Conservation (phyloP, 2,888 invertebrate genomes). For the Therioaphis trifolii region DNA sequence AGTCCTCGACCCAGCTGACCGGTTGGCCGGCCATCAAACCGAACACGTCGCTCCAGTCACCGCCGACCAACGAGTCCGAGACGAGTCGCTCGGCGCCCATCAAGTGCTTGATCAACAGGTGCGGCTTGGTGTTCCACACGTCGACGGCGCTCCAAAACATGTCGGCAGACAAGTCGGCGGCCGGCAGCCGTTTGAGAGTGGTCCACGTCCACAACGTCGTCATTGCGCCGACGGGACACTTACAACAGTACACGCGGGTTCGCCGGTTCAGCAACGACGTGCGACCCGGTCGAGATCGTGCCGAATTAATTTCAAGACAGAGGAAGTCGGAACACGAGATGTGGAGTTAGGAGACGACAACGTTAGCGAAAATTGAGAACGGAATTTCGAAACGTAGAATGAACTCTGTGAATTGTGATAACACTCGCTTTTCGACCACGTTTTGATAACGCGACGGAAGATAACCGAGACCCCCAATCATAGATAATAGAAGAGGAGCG, state of each 20-base stretch:
- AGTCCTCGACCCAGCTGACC: background rate
- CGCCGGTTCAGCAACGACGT: no score
- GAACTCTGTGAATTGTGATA: background rate
- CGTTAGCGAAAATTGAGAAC: no score
- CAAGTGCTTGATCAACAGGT: constrained; percentile 79
- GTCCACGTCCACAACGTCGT: constrained; percentile 51
- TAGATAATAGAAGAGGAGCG: no score
- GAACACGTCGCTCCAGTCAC: background rate
- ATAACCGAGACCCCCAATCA: no score
- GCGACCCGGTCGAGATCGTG: no score
- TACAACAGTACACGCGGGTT: no score
- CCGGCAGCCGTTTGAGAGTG: constrained; percentile 2
- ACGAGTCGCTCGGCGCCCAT: constrained; percentile 70
- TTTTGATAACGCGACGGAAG: constrained; percentile 32
- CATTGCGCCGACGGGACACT: no score
- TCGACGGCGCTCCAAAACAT: constrained; percentile 71
- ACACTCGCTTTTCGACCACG: background rate
- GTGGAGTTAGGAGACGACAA: no score
- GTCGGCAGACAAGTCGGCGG: background rate
- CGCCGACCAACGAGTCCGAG: background rate
- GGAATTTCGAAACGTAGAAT: no score
- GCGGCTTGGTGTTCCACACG: constrained; percentile 77
- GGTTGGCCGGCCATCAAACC: background rate
- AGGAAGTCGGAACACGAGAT: no score
- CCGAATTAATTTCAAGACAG: no score